A percentile compares a stretch with the other conserved stretches of the same genome.
These are phyloP conservation scores for Poecilia wingei DNA, from an alignment of 2,797 vertebrate genomes.

Conservation along the genomic window DNA sequence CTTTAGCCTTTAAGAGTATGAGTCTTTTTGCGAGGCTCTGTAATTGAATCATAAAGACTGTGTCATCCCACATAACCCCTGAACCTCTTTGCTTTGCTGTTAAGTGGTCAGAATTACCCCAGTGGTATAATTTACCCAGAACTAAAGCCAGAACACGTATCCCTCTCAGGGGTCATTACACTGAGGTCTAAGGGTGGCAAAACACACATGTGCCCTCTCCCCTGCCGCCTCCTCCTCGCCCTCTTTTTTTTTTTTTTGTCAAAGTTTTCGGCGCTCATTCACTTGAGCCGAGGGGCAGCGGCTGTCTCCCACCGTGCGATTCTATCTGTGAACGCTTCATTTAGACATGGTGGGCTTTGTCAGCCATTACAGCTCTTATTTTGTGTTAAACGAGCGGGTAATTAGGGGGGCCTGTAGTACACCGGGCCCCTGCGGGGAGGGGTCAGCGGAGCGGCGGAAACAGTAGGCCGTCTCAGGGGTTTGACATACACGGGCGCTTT, in stretches of 20 bases:
- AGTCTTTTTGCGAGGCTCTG: neutral
- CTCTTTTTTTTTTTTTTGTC: conserved; percentile 6
- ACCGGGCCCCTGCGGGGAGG: conserved; percentile 45
- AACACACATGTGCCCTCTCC: conserved; percentile 76
- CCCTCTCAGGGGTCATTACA: conserved; percentile 74
- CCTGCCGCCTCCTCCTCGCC: conserved; percentile 28
- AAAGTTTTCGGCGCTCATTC: conserved; percentile 26
- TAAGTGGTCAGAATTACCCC: conserved; percentile 72
- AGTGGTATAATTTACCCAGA: conserved; percentile 61
- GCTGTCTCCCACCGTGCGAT: conserved; percentile 63
- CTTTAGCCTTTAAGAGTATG: neutral
- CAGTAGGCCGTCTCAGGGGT: conserved; percentile 58
- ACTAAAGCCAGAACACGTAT: conserved; percentile 70
- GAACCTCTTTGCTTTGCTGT: conserved; percentile 66
- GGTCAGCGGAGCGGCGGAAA: conserved; percentile 48
- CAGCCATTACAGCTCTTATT: conserved; percentile 77
- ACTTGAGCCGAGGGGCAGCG: conserved; percentile 46
- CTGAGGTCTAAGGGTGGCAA: conserved; percentile 74
- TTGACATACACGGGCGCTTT: conserved; percentile 60
- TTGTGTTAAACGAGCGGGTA: conserved; percentile 80
- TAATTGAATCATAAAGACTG: conserved; percentile 63
- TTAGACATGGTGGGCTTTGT: conserved; percentile 73
- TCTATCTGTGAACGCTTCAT: conserved; percentile 79
- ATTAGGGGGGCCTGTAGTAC: conserved; percentile 78
- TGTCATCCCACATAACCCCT: conserved; percentile 67